Evolutionary conservation across 64 coral and sea anemone species (phyloP), one percentile per base, ranked within the genome.

Genomic region (Stichodactyla mertensii): DNA sequence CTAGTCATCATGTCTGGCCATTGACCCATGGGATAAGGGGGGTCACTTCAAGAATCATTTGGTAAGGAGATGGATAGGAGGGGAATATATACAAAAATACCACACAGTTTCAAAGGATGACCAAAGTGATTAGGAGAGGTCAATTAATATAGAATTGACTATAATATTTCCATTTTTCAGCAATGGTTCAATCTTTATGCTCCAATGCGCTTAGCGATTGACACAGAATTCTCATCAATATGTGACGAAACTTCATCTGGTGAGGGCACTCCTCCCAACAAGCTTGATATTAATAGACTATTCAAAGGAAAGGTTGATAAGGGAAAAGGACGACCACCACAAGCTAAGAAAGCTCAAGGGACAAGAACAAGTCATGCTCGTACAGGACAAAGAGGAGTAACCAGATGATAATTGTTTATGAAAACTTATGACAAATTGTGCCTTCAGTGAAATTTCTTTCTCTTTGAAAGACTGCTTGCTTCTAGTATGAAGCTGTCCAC

Each of bases 161-260:
- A 2, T 26, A 74, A 7, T 23, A 22, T 84, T 14, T 70, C 77
- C 55, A 6, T 77, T 23, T 60, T 55, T 8, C 31, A 99, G 97
- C 93, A 99, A 95, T 99, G 97, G 97, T 99, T 99, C 20, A 99
- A 99, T 78, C 85, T 99, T 71, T 99, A 99, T 80, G 92, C 93
- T 55, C 97, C 97, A 64, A 86, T 85, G 23, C 79, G 97, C 86
- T 80, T 97, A 16, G 94, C 94, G 27, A 80, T 98, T 45, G 95
- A 94, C 79, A 89, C 85, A 83, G 20, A 77, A 81, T 53, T 60
- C 79, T 61, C 55, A 18, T 26, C 53, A 0, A 51, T 57, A 16
- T 22, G 61, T 52, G 81, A 20, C 52, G 54, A 23, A 24, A 15
- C 10, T 52, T 62, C 52, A n/a, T 7, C 45, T 13, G 55, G 14